Evolutionary conservation across 2,113 vertebrate species (phyloP), one percentile per base, ranked within the genome.

Genomic region (Corydoras sp.): DNA sequence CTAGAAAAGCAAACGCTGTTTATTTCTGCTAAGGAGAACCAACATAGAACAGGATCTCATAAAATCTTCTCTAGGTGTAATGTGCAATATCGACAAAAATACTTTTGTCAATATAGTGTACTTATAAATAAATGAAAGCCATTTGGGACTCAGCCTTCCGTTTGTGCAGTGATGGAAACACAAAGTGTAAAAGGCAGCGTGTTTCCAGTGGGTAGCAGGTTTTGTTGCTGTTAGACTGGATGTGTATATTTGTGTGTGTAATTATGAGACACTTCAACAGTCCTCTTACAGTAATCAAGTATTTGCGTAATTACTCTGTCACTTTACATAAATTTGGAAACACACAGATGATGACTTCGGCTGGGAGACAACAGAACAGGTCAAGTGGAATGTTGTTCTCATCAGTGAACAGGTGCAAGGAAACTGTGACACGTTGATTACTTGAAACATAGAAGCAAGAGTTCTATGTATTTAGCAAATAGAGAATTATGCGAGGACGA

Each of bases 371-470:
- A 58, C n/a, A 35, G 43, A 5, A 30, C 53, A 10, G 65, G 35
- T 73, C 69, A 15, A 30, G 62, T 18, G 12, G 68, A 74, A 24
- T 12, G 35, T 59, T 58, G 12, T 64, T 65, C 71, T 79, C 30
- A n/a, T 68, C 64, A 70, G 68, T 67, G 62, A 68, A 32, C 68
- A 74, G 74, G 68, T 63, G 63, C 13, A 11, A 63, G 72, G 53
- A 51, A 66, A 18, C 10, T 14, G 56, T 56, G 32, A 69, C 61
- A 61, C 51, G 61, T 35, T 73, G 48, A 50, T 60, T 35, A 68
- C 35, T n/a, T 43, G 53, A 63, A 30, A 50, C 65, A 58, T 62
- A 56, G 48, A 64, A 29, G 50, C 18, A 59, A 13, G 60, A 51
- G 10, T 48, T 35, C 30, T 29, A 18, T 43, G 35, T 48, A 54